A percentile compares a stretch with the other conserved stretches of the same genome.
Evolutionary conservation across 2,113 vertebrate species (phyloP).

Genomic region (Mus spicilegus): DNA sequence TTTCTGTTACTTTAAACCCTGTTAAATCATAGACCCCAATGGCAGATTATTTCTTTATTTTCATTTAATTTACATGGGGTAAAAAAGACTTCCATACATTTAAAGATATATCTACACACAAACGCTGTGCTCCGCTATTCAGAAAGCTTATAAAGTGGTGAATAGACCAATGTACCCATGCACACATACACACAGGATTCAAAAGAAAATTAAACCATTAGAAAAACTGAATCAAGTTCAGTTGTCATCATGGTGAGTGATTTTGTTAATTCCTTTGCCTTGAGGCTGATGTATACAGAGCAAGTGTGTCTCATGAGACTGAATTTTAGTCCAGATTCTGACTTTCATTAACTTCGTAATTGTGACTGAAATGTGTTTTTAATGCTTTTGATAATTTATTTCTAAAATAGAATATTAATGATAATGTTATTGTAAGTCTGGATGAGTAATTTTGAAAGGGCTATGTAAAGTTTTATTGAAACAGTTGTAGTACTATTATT

Average conservation of each 20-base stretch:
- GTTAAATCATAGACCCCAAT: not conserved
- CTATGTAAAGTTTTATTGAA: constrained; percentile 44
- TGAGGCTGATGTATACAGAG: not conserved
- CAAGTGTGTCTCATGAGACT: not conserved
- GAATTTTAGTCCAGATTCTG: not conserved
- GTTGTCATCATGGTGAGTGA: not conserved
- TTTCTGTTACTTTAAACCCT: too few species aligned
- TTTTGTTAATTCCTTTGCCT: not conserved
- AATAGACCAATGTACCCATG: too few species aligned
- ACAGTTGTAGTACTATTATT: not conserved
- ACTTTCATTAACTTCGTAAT: not conserved
- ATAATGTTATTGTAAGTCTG: not conserved
- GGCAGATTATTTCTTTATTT: not conserved
- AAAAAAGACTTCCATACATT: not conserved
- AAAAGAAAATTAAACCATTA: not conserved
- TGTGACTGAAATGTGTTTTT: constrained; percentile 4
- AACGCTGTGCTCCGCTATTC: not conserved
- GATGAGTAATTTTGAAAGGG: not conserved
- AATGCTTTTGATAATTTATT: not conserved
- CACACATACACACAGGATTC: not conserved
- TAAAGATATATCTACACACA: not conserved
- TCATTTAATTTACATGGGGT: not conserved
- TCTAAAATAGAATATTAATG: constrained; percentile 34
- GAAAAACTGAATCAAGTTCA: not conserved
- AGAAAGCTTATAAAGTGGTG: not conserved